These are phyloP conservation scores for Nebria salina DNA, from an alignment of 2,888 invertebrate species.

Conservation along the genomic window DNA sequence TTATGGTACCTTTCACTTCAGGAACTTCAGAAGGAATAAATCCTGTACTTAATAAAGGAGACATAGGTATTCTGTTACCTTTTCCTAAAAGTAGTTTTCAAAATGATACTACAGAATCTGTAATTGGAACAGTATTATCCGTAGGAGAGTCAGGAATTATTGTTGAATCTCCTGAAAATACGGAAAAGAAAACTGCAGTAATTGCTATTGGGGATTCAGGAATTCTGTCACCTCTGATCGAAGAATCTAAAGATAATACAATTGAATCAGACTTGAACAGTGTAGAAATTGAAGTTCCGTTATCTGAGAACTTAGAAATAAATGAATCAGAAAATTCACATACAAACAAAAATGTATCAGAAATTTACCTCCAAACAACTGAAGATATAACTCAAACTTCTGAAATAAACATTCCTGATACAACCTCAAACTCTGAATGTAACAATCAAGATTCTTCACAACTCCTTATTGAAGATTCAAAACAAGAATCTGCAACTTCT, in stretches of 20 bases:
- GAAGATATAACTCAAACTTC: constrained; percentile 59
- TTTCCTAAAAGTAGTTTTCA: not conserved
- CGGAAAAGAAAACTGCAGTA: not conserved
- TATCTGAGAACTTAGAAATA: not conserved
- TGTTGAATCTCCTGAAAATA: not conserved
- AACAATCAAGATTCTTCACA: not conserved
- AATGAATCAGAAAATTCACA: not conserved
- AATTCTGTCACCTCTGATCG: not conserved
- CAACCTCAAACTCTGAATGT: constrained; percentile 36
- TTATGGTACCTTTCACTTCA: not conserved
- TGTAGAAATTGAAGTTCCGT: not conserved
- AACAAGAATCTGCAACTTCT: not conserved
- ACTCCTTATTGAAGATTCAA: not conserved
- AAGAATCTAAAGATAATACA: not conserved
- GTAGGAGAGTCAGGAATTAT: not conserved
- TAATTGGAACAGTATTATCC: not conserved
- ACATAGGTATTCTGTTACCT: not conserved
- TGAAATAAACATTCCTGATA: constrained; percentile 49
- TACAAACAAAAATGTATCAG: not conserved
- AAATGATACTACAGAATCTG: not conserved
- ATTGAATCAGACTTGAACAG: not conserved
- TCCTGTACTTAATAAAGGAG: not conserved
- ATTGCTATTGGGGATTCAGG: not conserved
- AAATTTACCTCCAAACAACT: constrained; percentile 58
- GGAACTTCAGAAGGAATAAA: not conserved